Evolutionary conservation across 2,113 vertebrate species (phyloP).

Genomic region (Chrysemys picta): DNA sequence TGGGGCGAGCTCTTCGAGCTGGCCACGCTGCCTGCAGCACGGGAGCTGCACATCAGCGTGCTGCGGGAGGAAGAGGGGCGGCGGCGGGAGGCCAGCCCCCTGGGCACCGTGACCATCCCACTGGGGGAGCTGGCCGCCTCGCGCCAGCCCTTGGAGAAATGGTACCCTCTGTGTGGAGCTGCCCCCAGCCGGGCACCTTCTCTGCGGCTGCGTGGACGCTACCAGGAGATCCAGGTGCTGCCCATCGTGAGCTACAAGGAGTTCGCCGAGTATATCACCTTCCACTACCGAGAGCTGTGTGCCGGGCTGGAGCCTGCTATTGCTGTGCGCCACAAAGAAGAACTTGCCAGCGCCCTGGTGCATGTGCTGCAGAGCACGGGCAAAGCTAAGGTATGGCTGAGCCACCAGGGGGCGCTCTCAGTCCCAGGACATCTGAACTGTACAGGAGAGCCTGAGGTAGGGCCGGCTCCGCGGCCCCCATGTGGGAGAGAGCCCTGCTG

Average conservation of each 20-base stretch:
- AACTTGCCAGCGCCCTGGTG: constrained; percentile 90
- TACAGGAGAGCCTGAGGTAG: background rate
- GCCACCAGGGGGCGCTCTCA: too few relatives aligned
- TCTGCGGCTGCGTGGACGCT: constrained; percentile 86
- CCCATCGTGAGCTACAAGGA: constrained; percentile 95
- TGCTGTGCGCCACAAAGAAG: constrained; percentile 90
- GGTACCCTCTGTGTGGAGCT: constrained; percentile 80
- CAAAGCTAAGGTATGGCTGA: constrained; percentile 87
- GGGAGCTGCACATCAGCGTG: constrained; percentile 84
- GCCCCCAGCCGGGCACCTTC: constrained; percentile 72
- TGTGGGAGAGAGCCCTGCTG: too few relatives aligned
- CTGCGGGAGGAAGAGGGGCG: constrained; percentile 86
- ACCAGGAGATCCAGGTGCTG: constrained; percentile 87
- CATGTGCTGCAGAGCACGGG: constrained; percentile 92
- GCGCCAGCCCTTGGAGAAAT: constrained; percentile 84
- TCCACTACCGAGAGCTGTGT: constrained; percentile 89
- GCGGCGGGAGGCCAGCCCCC: constrained; percentile 74
- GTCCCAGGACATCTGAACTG: background rate
- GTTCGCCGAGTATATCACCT: constrained; percentile 92
- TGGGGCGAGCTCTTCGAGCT: constrained; percentile 91
- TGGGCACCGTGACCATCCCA: constrained; percentile 83
- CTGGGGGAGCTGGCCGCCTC: constrained; percentile 76
- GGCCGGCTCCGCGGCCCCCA: too few relatives aligned
- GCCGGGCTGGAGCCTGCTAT: constrained; percentile 85
- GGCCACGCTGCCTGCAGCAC: constrained; percentile 85